phyloP scores from a whole-genome alignment of 2,113 vertebrate species.

The Symphodus melops region DNA sequence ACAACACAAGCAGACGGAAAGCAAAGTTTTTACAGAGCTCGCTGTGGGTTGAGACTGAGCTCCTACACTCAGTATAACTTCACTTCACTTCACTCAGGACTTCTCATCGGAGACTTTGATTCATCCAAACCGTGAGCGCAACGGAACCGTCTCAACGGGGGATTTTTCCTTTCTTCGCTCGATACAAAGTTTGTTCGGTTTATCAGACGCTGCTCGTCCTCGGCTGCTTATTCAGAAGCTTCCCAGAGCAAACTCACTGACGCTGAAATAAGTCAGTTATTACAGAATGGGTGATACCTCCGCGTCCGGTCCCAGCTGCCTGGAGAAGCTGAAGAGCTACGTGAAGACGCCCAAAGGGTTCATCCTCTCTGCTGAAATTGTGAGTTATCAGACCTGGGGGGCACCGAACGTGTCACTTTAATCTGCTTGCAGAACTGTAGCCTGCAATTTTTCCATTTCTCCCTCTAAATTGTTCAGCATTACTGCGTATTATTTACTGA shows the following conservation, averaged over 20 bases:
- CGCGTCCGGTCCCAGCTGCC: not conserved
- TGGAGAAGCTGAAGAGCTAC: constrained; percentile 78
- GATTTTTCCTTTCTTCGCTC: no score
- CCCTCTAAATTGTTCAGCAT: no score
- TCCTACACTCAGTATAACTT: accelerated
- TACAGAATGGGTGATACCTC: constrained; percentile 74
- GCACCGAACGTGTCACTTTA: not conserved
- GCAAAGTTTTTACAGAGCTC: accelerated
- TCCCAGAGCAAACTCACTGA: not conserved
- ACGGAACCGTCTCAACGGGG: accelerated
- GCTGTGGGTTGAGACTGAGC: not conserved
- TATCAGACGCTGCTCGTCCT: not conserved
- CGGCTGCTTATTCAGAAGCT: not conserved
- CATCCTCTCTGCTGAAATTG: constrained; percentile 79
- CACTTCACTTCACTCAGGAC: not conserved
- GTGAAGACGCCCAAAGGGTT: constrained; percentile 77
- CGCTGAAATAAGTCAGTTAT: not conserved
- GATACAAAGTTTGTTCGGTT: constrained; percentile 6
- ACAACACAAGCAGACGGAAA: not conserved
- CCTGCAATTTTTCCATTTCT: no score
- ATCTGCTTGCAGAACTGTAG: not conserved
- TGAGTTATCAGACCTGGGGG: constrained; percentile 63
- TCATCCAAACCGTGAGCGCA: not conserved
- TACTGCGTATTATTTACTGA: not conserved
- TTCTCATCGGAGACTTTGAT: constrained; percentile 6